Percentiles rank a stretch among this genome's conserved stretches.
These are phyloP conservation scores for human (Homo sapiens) DNA, from an alignment of 2,113 vertebrate species.

Conservation along the genomic window DNA sequence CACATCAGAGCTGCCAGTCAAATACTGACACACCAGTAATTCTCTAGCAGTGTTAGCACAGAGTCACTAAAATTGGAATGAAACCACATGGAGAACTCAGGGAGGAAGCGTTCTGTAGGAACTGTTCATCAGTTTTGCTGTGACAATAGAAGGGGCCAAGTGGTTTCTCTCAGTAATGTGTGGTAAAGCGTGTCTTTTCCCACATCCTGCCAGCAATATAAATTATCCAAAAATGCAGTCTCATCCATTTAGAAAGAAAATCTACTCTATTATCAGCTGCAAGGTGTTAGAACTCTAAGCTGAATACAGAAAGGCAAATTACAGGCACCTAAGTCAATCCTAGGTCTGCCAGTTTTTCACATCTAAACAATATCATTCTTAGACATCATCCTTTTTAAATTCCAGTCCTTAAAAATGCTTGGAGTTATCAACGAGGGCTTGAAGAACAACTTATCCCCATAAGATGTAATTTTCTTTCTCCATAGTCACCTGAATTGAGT, in stretches of 20 bases:
- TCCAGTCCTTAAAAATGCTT: not conserved
- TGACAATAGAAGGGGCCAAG: not conserved
- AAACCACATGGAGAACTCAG: not conserved
- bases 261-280: not conserved
- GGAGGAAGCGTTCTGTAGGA: not conserved
- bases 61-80: not conserved
- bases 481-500: not conserved
- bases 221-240: not conserved
- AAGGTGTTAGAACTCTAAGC: not conserved
- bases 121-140: fast-evolving
- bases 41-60: not conserved
- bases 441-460: not conserved
- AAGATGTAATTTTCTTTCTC: not conserved
- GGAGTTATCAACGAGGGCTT: not conserved
- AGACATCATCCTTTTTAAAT: not conserved
- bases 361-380: not conserved
- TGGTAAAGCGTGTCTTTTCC: not conserved
- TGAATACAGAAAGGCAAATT: not conserved
- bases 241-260: not conserved
- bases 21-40: not conserved
- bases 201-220: not conserved
- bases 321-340: not conserved
- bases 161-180: not conserved
- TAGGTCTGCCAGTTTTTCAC: not conserved
- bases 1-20: slow-evolving; percentile 7